phyloP scores from a whole-genome alignment of 2,888 invertebrate genomes.

The Cephus pygmeus region DNA sequence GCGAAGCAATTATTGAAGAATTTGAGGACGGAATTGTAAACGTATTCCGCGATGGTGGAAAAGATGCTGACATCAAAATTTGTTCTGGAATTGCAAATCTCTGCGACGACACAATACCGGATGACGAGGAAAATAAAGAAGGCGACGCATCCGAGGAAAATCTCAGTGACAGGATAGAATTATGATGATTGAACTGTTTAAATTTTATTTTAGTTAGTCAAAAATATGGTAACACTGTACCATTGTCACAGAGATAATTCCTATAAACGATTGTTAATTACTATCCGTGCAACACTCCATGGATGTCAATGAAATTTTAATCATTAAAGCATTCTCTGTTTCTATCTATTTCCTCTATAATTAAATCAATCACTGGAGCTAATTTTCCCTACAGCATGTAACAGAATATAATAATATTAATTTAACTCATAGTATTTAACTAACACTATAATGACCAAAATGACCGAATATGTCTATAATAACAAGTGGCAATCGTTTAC shows the following conservation, averaged over 20 bases:
- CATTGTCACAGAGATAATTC: not conserved
- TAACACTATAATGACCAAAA: not conserved
- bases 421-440: not conserved
- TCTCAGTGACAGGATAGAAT: slow-evolving; percentile 46
- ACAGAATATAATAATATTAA: not conserved
- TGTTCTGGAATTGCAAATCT: slow-evolving; percentile 68
- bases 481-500: not conserved
- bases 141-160: slow-evolving; percentile 47
- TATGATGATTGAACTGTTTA: not conserved
- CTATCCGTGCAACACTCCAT: not conserved
- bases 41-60: slow-evolving; percentile 68
- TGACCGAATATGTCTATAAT: not conserved
- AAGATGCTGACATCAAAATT: slow-evolving; percentile 66
- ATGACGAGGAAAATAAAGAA: slow-evolving; percentile 61
- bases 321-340: not conserved
- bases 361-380: not conserved
- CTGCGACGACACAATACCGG: slow-evolving; percentile 65
- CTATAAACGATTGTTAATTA: not conserved
- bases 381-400: not conserved
- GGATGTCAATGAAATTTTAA: not conserved
- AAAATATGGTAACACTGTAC: not conserved
- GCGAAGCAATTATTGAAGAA: slow-evolving; percentile 78
- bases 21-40: slow-evolving; percentile 76
- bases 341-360: not conserved
- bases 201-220: not conserved